Conservation (phyloP, 1,140 invertebrate genomes). For the Drosophila murphyi region DNA sequence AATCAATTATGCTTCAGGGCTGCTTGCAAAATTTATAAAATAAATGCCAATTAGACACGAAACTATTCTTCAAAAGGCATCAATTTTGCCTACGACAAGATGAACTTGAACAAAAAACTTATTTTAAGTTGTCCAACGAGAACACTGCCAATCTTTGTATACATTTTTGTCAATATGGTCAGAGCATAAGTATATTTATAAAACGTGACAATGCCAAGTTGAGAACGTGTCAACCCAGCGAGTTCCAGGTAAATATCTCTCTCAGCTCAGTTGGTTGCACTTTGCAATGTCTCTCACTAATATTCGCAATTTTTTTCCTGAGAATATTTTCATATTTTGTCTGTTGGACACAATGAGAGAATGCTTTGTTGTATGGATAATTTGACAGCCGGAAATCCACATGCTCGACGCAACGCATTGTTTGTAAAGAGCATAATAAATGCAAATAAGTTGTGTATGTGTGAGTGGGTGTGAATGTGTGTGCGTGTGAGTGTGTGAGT, state of each 20-base stretch:
- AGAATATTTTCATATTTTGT: neutral
- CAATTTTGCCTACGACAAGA: no score
- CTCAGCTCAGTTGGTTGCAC: neutral
- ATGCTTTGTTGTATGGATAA: neutral
- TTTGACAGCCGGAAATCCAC: conserved; percentile 7
- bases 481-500: neutral
- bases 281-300: neutral
- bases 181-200: neutral
- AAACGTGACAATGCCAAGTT: conserved; percentile 1
- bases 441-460: conserved; percentile 42
- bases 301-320: neutral
- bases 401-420: conserved; percentile 4
- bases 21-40: no score
- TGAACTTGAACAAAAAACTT: no score
- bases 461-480: conserved; percentile 3
- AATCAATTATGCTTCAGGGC: no score
- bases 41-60: no score
- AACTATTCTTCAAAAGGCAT: no score
- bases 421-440: conserved; percentile 32
- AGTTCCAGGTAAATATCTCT: no score
- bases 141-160: neutral
- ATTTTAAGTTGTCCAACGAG: neutral
- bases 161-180: neutral
- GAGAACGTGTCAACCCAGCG: no score
- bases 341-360: neutral